Evolutionary conservation across 2,113 vertebrate genomes (phyloP), one percentile per base, ranked within the genome.

Genomic region (Festucalex cinctus): DNA sequence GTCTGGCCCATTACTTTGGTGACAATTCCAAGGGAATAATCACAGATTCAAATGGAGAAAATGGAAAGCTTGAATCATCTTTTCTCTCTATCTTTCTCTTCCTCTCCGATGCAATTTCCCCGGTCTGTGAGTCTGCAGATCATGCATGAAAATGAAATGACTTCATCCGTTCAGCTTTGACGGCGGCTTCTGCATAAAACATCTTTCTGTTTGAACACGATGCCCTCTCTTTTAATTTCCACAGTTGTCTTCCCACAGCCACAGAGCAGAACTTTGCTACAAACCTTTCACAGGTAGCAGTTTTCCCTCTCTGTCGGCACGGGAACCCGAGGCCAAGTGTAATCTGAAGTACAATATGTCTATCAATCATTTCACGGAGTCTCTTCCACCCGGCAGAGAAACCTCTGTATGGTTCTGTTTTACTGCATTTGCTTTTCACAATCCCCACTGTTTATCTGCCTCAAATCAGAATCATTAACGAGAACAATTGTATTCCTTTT

Each of bases 91-190:
- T 79, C 77, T 78, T 73, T 76, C 70, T 72, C 64, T 82, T 85
- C 61, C 70, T 72, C 72, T 85, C 82, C 73, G 79, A 69, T 85
- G 76, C 79, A 87, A 87, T 90, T 90, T 87, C 71, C 75, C 71
- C 80, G 85, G 79, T 87, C 80, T 85, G 80, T 73, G 83, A 76
- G 72, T 76, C 80, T 84, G 83, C 85, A 89, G 79, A 88, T 87
- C 88, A 89, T 87, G 89, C 91, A 87, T 91, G 86, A 88, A 92
- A 92, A 90, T 89, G 84, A 89, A 92, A 92, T 85, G 73, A 90
- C 85, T 90, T 88, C 82, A 87, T 89, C 83, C 85, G 81, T 82
- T 84, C 77, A 82, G 82, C 73, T 8, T 82, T 85, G 86, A 86
- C 76, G 68, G 83, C 41, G 35, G 76, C 84, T 88, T 87, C 90